phyloP scores from a whole-genome alignment of 1,140 invertebrate genomes.

The Trichonephila inaurata region DNA sequence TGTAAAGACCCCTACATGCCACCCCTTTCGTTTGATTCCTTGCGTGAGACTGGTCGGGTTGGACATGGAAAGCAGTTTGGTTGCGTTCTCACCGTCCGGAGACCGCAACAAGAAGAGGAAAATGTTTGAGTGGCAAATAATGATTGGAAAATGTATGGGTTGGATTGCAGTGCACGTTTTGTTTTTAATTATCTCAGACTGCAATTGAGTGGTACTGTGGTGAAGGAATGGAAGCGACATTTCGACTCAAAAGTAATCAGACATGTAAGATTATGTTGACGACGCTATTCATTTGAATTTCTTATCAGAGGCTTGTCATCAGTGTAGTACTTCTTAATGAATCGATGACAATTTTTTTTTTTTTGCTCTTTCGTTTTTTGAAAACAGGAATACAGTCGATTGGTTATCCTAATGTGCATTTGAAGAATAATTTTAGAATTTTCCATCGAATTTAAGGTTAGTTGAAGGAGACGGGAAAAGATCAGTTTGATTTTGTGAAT shows the following conservation, averaged over 20 bases:
- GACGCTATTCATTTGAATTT: too few relatives aligned
- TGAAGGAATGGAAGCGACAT: background rate
- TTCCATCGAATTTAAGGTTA: too few relatives aligned
- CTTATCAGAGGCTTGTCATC: too few relatives aligned
- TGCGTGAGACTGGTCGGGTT: constrained; percentile 36
- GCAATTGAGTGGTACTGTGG: background rate
- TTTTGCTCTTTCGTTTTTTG: too few relatives aligned
- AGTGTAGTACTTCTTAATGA: too few relatives aligned
- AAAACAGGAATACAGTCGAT: too few relatives aligned
- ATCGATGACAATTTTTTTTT: too few relatives aligned
- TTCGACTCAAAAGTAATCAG: background rate
- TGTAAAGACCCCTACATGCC: background rate
- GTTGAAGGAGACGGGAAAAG: too few relatives aligned
- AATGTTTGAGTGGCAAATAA: constrained; percentile 26
- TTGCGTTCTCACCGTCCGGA: background rate
- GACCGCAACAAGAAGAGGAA: background rate
- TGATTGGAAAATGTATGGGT: constrained; percentile 16
- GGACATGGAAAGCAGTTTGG: constrained; percentile 16
- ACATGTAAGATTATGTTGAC: background rate
- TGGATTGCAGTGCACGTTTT: background rate
- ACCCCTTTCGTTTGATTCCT: constrained; percentile 45
- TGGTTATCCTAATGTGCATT: too few relatives aligned
- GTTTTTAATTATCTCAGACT: background rate
- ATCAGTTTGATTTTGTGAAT: too few relatives aligned
- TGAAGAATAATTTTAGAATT: too few relatives aligned